Conservation (phyloP, 30 jellyfish, hydroid and myxozoan species). For the Mastigias papua region DNA sequence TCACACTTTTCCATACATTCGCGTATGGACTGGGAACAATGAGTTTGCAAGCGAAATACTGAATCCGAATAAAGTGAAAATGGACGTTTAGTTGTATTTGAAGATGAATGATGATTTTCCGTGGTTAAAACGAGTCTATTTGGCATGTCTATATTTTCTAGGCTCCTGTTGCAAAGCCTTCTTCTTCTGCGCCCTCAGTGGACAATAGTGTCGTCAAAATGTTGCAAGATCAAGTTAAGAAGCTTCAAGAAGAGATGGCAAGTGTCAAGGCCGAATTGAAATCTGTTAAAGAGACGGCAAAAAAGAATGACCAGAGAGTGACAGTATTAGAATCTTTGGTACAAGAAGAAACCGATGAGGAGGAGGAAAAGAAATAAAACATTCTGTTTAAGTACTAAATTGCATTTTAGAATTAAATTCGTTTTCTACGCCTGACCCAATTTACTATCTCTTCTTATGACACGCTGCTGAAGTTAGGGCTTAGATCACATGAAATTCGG, state of each 20-base stretch:
- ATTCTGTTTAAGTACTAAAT: background rate
- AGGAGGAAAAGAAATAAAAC: slow-evolving; percentile 60
- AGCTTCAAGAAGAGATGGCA: slow-evolving; percentile 74
- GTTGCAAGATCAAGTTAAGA: slow-evolving; percentile 79
- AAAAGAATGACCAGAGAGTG: slow-evolving; percentile 81
- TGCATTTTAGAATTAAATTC: slow-evolving; percentile 10
- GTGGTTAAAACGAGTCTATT: background rate
- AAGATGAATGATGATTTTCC: too few relatives aligned
- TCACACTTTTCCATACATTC: too few relatives aligned
- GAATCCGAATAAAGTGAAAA: too few relatives aligned
- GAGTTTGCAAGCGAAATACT: too few relatives aligned
- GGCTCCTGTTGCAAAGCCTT: too few relatives aligned
- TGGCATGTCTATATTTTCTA: background rate
- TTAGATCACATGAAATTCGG: background rate
- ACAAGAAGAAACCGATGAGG: slow-evolving; percentile 87
- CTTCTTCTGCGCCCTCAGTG: slow-evolving; percentile 57
- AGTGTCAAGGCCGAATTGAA: slow-evolving; percentile 70
- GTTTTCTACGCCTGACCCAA: slow-evolving; percentile 36
- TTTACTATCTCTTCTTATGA: background rate
- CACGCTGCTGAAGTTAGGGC: background rate
- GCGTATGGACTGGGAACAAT: too few relatives aligned
- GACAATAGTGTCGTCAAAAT: slow-evolving; percentile 73
- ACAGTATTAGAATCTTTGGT: slow-evolving; percentile 87
- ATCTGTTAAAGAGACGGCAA: slow-evolving; percentile 71
- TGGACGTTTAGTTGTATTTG: too few relatives aligned